Evolutionary conservation across 2,113 vertebrate species (phyloP).

Genomic region (Cryptomyrus ogoouensis): DNA sequence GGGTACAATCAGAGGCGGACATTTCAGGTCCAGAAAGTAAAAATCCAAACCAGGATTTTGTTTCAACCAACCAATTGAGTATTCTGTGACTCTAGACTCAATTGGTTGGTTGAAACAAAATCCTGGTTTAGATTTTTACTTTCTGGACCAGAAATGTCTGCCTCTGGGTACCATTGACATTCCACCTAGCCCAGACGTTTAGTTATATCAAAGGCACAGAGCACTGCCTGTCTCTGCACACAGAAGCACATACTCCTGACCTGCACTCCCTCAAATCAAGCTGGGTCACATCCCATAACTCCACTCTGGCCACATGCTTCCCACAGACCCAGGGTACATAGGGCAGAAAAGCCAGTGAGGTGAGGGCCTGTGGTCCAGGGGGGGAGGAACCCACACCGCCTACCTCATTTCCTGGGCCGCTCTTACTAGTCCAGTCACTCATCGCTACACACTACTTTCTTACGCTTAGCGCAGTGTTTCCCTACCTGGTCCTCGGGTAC

Average conservation of each 20-base stretch:
- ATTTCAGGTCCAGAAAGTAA: too few species aligned
- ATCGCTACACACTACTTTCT: not conserved
- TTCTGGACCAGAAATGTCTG: too few species aligned
- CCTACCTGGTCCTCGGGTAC: not conserved
- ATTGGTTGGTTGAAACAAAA: too few species aligned
- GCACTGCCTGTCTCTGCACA: not conserved
- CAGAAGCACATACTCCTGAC: not conserved
- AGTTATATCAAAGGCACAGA: not conserved
- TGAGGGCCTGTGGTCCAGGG: not conserved
- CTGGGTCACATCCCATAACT: not conserved
- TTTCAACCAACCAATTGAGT: too few species aligned
- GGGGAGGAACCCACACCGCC: not conserved
- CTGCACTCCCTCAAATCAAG: not conserved
- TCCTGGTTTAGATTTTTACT: too few species aligned
- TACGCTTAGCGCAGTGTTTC: not conserved
- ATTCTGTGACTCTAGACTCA: too few species aligned
- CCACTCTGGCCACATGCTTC: not conserved
- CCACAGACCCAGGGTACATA: not conserved
- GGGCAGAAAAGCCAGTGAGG: not conserved
- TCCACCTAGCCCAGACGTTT: not conserved
- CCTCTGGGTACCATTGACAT: not conserved
- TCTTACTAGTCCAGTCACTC: not conserved
- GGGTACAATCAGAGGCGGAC: not conserved
- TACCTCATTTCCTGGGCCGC: not conserved
- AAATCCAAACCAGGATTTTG: too few species aligned